Conservation (phyloP, 2,113 vertebrate species). For the Tichodroma muraria region DNA sequence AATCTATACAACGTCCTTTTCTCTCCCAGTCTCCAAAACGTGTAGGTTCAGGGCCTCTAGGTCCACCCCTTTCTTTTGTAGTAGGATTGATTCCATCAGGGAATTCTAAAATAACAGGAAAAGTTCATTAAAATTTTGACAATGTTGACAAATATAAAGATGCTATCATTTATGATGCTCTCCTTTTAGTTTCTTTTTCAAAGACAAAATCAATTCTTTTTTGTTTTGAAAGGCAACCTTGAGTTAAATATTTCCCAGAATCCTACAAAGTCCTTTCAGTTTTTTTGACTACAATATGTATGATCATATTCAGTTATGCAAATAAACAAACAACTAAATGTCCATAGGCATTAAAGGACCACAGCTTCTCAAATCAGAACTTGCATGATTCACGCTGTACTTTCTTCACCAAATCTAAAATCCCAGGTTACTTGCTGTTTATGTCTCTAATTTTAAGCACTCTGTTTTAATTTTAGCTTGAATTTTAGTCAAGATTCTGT, state of each 20-base stretch:
- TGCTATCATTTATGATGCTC: background rate
- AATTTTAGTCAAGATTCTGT: background rate
- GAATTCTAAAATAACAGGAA: slow-evolving; percentile 77
- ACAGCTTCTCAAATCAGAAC: background rate
- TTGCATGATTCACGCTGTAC: background rate
- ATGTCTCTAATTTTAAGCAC: background rate
- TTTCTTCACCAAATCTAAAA: background rate
- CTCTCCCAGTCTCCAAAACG: slow-evolving; percentile 97
- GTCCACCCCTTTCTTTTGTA: slow-evolving; percentile 92
- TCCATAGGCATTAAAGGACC: background rate
- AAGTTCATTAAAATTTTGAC: background rate
- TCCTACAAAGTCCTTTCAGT: background rate
- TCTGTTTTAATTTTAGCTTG: background rate
- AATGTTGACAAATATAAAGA: background rate
- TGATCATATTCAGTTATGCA: background rate
- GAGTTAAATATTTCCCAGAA: background rate
- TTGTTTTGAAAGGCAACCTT: background rate
- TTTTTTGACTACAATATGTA: background rate
- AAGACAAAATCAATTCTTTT: background rate
- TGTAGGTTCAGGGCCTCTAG: slow-evolving; percentile 92
- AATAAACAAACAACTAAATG: background rate
- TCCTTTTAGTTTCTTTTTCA: background rate
- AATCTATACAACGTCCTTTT: slow-evolving; percentile 96
- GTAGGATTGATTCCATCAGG: slow-evolving; percentile 87
- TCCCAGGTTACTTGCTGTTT: background rate